Base-by-base conservation (phyloP, 2,113 vertebrate genomes). In the Callospermophilus lateralis region DNA sequence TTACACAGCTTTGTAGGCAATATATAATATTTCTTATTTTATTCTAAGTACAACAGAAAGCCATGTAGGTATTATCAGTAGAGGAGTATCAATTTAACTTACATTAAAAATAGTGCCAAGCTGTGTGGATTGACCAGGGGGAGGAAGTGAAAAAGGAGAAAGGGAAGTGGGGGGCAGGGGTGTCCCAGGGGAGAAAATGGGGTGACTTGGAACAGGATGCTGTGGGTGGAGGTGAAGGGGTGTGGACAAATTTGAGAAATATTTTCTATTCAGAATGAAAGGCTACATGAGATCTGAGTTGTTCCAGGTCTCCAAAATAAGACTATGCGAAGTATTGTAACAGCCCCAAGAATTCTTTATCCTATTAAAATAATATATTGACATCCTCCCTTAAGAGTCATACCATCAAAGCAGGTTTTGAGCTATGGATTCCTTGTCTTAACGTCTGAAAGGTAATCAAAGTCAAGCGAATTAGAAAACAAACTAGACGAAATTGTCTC, bases 381-480 rank as follows among this genome's bases (percentile, higher is more conserved):
- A 28, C 73, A 28, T 45, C 30, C 45, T 70, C 24, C 19, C 28
- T 63, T 78, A 65, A 61, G 28, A 83, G 67, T 73, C 77, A 89
- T 30, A 72, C 11, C 78, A 92, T 68, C 88, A 79, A 80, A 85
- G 34, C 24, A 1, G 30, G 51, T 78, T 95, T 22, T 63, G 86
- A 95, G 51, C 68, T 58, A 76, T 34, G 28, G 39, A 51, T n/a
- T 32, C 78, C 55, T 15, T 72, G 70, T 68, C 48, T 65, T 51
- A 65, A 51, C 13, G 72, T 76, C 0, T 78, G 53, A 86, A 70
- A 95, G 65, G 84, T 61, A 84, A 80, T 76, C 68, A 95, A 91
- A 85, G 68, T 84, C 77, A 84, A 90, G 53, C 0, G 20, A 85
- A 39, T 89, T 32, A 85, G 65, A 92, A 95, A 78, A 80, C 37